phyloP scores from a whole-genome alignment of 1,140 invertebrate genomes.

The Panonychus citri region DNA sequence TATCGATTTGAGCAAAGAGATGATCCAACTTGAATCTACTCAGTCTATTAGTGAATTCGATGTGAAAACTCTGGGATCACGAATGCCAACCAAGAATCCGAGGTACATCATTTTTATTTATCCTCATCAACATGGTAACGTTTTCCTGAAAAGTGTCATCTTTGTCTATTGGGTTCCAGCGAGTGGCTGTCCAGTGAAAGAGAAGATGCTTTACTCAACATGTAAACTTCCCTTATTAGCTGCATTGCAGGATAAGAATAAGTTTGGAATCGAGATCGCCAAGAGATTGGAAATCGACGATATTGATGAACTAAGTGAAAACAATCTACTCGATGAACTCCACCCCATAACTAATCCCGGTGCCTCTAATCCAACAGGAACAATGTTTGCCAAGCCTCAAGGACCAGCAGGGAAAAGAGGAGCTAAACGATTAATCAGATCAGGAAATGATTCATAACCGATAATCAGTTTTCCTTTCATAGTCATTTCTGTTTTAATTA shows the following conservation, averaged over 20 bases:
- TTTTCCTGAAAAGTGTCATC: conserved; percentile 57
- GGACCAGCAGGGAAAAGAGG: conserved; percentile 1
- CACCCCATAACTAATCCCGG: conserved; percentile 43
- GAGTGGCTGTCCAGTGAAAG: conserved; percentile 74
- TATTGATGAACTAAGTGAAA: conserved; percentile 62
- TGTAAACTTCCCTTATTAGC: conserved; percentile 70
- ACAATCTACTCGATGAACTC: conserved; percentile 70
- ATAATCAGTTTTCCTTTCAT: too few relatives aligned
- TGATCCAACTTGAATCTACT: conserved; percentile 43
- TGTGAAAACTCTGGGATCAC: conserved; percentile 37
- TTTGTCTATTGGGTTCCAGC: conserved; percentile 96
- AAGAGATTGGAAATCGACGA: conserved; percentile 84
- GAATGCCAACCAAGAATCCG: conserved; percentile 55
- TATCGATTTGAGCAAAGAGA: conserved; percentile 43
- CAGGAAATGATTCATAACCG: too few relatives aligned
- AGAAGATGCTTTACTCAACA: conserved; percentile 91
- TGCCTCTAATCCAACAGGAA: neutral
- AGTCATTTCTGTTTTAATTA: too few relatives aligned
- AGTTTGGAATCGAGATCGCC: conserved; percentile 39
- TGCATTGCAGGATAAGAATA: conserved; percentile 33
- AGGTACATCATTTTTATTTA: conserved; percentile 80
- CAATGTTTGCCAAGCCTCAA: neutral
- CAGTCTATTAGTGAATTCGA: conserved; percentile 27
- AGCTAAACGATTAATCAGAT: neutral
- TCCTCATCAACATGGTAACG: conserved; percentile 73